These are phyloP conservation scores for Microcebus tavaratra DNA, from an alignment of 2,113 vertebrate genomes.

Conservation along the genomic window DNA sequence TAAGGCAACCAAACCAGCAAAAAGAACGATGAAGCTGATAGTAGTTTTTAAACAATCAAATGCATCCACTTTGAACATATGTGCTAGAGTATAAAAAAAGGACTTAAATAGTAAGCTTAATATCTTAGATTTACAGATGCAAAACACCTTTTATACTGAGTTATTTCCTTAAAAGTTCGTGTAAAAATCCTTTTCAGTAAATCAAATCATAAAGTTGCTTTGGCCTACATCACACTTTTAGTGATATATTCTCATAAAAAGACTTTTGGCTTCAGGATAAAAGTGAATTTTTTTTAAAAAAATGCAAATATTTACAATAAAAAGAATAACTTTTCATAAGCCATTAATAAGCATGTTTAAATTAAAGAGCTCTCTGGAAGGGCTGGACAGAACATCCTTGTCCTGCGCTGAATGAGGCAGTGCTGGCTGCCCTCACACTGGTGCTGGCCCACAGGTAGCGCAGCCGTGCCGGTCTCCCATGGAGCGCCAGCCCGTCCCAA, in stretches of 20 bases:
- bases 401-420: accelerated
- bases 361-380: neutral
- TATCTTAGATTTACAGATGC: neutral
- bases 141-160: neutral
- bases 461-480: accelerated
- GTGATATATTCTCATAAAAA: neutral
- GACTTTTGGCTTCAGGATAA: neutral
- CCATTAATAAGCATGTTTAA: neutral
- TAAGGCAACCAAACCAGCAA: neutral
- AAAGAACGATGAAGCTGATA: neutral
- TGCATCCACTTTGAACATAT: neutral
- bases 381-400: accelerated
- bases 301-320: neutral
- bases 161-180: neutral
- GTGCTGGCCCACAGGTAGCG: accelerated
- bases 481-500: too few species aligned
- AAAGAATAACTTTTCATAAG: neutral
- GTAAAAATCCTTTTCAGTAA: neutral
- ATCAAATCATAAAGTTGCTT: neutral
- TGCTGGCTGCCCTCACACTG: too few species aligned
- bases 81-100: neutral
- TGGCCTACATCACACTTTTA: neutral
- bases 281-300: neutral
- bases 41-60: neutral
- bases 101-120: neutral